These are phyloP conservation scores for Chironomus striatipennis DNA, from an alignment of 1,140 invertebrate genomes.

Conservation along the genomic window DNA sequence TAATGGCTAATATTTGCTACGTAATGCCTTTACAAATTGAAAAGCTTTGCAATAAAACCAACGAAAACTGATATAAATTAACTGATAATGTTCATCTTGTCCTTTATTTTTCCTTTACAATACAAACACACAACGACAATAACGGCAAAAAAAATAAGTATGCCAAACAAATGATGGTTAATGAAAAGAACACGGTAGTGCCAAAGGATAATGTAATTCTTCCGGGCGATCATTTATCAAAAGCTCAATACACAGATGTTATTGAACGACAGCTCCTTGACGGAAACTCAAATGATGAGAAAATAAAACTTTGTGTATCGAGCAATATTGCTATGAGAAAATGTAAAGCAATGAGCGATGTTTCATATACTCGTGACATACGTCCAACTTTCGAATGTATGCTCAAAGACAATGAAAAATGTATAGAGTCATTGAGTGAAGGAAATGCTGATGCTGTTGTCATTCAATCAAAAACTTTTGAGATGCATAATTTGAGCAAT, in stretches of 20 bases:
- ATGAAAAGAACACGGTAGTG: constrained; percentile 46
- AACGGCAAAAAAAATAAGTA: constrained; percentile 28
- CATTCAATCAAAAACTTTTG: constrained; percentile 27
- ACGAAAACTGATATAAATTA: too few relatives aligned
- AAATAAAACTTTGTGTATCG: constrained; percentile 47
- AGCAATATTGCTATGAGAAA: constrained; percentile 52
- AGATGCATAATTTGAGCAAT: constrained; percentile 29
- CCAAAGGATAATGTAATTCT: constrained; percentile 52
- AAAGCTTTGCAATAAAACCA: too few relatives aligned
- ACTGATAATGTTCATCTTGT: neutral
- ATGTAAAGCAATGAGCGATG: constrained; percentile 53
- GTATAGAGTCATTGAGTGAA: constrained; percentile 51
- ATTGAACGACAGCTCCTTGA: constrained; percentile 49
- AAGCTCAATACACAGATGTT: constrained; percentile 67
- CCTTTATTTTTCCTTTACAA: neutral
- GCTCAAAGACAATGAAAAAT: constrained; percentile 47
- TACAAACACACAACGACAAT: too few relatives aligned
- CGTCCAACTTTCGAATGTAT: constrained; percentile 61
- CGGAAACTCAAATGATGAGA: neutral
- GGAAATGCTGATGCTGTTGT: constrained; percentile 32
- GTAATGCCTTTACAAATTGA: too few relatives aligned
- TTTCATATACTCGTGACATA: constrained; percentile 62
- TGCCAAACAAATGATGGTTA: constrained; percentile 43
- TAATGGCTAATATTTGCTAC: too few relatives aligned
- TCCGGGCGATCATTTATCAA: constrained; percentile 54